Evolutionary conservation across 2,888 invertebrate genomes (phyloP).

Genomic region (Leucania comma): DNA sequence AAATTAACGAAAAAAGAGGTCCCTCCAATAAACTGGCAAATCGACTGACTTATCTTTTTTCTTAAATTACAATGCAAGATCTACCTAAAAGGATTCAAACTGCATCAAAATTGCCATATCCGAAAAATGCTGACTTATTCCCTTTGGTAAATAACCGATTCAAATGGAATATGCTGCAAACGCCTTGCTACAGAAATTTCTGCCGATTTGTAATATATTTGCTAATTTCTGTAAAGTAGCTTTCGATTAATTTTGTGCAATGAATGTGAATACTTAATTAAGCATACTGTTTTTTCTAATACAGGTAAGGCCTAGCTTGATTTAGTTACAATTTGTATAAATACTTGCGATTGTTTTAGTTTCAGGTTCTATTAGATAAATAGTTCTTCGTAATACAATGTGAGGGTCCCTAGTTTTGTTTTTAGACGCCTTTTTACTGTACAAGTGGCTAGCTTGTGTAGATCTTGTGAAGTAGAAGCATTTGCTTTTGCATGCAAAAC

Average conservation of each 20-base stretch:
- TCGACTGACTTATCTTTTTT: too few relatives aligned
- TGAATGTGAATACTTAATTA: slow-evolving; percentile 19
- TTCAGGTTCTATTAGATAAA: slow-evolving; percentile 41
- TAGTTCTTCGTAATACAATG: slow-evolving; percentile 38
- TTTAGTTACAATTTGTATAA: slow-evolving; percentile 8
- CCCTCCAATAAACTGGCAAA: too few relatives aligned
- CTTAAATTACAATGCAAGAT: too few relatives aligned
- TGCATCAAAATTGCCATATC: too few relatives aligned
- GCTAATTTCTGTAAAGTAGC: slow-evolving; percentile 12
- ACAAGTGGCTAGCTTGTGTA: neutral
- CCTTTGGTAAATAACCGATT: too few relatives aligned
- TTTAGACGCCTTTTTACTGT: neutral
- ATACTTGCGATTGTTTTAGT: slow-evolving; percentile 25
- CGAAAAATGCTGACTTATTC: too few relatives aligned
- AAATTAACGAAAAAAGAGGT: too few relatives aligned
- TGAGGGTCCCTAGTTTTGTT: neutral
- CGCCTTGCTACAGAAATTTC: slow-evolving; percentile 6
- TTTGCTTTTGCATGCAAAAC: neutral
- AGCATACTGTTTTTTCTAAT: slow-evolving; percentile 6
- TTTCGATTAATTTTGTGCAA: neutral
- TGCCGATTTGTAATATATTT: neutral
- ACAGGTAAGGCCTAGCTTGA: slow-evolving; percentile 22
- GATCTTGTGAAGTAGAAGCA: neutral
- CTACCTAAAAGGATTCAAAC: too few relatives aligned
- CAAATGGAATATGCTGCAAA: neutral